These are phyloP conservation scores for Bombus ignitus DNA, from an alignment of 1,140 invertebrate genomes.

Conservation along the genomic window DNA sequence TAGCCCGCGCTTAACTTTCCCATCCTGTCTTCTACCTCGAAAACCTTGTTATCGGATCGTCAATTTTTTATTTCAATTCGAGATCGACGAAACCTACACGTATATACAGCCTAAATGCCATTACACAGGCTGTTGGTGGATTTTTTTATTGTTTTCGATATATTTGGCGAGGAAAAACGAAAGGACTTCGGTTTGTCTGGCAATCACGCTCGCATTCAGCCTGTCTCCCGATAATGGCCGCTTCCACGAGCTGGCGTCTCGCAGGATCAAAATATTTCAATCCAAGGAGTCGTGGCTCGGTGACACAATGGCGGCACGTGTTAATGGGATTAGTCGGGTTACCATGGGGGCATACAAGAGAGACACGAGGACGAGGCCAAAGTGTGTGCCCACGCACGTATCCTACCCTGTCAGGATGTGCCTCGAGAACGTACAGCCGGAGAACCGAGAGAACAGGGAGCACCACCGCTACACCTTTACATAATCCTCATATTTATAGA, in stretches of 20 bases:
- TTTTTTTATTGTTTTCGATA: slow-evolving; percentile 35
- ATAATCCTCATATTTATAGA: slow-evolving; percentile 52
- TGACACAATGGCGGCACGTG: slow-evolving; percentile 76
- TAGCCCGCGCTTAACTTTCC: slow-evolving; percentile 67
- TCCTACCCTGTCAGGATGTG: slow-evolving; percentile 43
- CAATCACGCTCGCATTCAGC: slow-evolving; percentile 49
- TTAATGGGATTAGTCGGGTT: slow-evolving; percentile 77
- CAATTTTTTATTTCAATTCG: background rate
- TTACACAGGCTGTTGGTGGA: no score
- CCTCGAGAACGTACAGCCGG: background rate
- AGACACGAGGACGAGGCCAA: slow-evolving; percentile 64
- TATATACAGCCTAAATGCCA: background rate
- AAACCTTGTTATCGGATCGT: slow-evolving; percentile 23
- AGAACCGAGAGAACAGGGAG: background rate
- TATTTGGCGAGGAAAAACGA: background rate
- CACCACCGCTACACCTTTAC: slow-evolving; percentile 38
- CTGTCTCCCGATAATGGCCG: slow-evolving; percentile 42
- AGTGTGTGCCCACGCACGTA: slow-evolving; percentile 70
- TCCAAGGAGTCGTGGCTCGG: slow-evolving; percentile 67
- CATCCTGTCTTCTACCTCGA: slow-evolving; percentile 2
- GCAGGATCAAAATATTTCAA: slow-evolving; percentile 74
- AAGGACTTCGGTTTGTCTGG: background rate
- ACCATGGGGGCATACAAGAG: slow-evolving; percentile 61
- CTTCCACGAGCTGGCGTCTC: slow-evolving; percentile 43
- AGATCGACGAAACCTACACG: background rate